phyloP scores from a whole-genome alignment of 2,888 invertebrate genomes.

The Thera britannica region DNA sequence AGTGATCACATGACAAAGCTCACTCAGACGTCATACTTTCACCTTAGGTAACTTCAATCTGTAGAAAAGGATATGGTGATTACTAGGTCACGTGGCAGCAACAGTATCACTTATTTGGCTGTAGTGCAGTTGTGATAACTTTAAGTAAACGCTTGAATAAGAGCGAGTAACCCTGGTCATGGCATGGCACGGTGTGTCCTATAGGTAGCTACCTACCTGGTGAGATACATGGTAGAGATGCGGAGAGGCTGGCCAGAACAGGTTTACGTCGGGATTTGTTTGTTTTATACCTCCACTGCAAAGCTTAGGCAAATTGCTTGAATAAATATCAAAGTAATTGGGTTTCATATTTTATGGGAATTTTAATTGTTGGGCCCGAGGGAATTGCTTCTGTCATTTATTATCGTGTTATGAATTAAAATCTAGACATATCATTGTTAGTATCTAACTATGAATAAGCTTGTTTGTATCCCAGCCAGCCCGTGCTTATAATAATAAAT shows the following conservation, averaged over 20 bases:
- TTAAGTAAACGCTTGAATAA: not conserved
- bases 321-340: constrained; percentile 21
- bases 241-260: constrained; percentile 19
- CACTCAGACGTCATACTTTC: too few relatives aligned
- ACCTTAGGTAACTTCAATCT: too few relatives aligned
- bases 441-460: not conserved
- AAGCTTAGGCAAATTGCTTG: constrained; percentile 21
- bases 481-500: not conserved
- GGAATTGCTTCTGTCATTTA: constrained; percentile 11
- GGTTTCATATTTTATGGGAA: constrained; percentile 12
- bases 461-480: not conserved
- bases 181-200: not conserved
- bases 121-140: not conserved
- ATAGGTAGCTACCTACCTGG: constrained; percentile 3
- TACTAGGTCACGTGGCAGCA: too few relatives aligned
- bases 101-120: too few relatives aligned
- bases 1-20: too few relatives aligned
- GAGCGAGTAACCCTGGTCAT: constrained; percentile 1
- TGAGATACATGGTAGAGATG: not conserved
- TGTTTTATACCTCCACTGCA: constrained; percentile 19
- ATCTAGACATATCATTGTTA: not conserved
- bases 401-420: not conserved
- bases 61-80: too few relatives aligned
- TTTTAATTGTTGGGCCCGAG: constrained; percentile 12
- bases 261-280: constrained; percentile 32